phyloP scores from a whole-genome alignment of 2,113 vertebrate genomes.

The Eleginops maclovinus region DNA sequence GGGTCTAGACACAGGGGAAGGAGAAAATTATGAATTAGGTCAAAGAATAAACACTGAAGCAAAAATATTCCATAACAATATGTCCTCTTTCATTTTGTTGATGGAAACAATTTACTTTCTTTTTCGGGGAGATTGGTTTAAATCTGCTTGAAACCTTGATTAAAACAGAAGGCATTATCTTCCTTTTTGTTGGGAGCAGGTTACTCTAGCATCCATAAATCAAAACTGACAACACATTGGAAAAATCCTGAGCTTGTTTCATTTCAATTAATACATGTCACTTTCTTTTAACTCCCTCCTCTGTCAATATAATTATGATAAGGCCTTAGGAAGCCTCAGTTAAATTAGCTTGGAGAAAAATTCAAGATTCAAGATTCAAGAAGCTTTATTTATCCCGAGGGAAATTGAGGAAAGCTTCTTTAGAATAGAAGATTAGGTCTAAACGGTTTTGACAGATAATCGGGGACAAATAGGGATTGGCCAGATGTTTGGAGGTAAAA shows the following conservation, averaged over 20 bases:
- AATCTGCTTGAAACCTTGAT: background rate
- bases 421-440: no score
- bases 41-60: no score
- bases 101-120: background rate
- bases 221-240: slow-evolving; percentile 29
- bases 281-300: slow-evolving; percentile 17
- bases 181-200: slow-evolving; percentile 4
- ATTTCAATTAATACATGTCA: slow-evolving; percentile 45
- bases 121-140: background rate
- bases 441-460: no score
- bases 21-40: no score
- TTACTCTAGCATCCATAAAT: slow-evolving; percentile 48
- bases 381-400: no score
- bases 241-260: slow-evolving; percentile 28
- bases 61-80: no score
- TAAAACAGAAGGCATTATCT: background rate
- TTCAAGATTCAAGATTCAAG: no score
- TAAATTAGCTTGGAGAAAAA: background rate
- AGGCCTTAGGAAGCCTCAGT: background rate
- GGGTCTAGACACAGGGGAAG: no score
- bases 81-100: no score
- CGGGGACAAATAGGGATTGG: no score
- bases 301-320: slow-evolving; percentile 15
- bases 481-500: no score
- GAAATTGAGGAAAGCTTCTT: no score